A percentile compares a stretch with the other conserved stretches of the same genome.
Conservation (phyloP, 2,888 invertebrate species). For the Cecidostiba fungosa region DNA sequence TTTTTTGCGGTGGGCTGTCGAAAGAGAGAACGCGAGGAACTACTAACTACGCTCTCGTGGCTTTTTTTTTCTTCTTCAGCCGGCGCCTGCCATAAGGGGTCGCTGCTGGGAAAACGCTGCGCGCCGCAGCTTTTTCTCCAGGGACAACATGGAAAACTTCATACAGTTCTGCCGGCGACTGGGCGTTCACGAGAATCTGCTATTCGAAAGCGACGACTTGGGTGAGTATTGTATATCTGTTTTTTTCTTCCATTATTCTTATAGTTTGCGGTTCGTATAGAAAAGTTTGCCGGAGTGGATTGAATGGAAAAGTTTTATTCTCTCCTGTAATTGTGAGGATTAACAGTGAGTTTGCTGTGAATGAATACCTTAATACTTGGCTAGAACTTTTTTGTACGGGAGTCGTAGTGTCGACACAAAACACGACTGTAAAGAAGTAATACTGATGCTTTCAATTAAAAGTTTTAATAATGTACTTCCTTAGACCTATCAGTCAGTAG, state of each 20-base stretch:
- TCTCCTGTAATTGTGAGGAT: not conserved
- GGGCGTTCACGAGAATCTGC: slow-evolving; percentile 92
- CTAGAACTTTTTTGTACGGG: too few species aligned
- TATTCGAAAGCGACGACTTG: slow-evolving; percentile 94
- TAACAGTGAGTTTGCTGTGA: too few species aligned
- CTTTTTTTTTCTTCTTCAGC: slow-evolving; percentile 80
- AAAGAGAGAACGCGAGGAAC: not conserved
- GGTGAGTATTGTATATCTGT: slow-evolving; percentile 82
- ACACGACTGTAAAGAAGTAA: too few species aligned
- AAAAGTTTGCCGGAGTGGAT: not conserved
- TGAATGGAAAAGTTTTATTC: slow-evolving; percentile 1
- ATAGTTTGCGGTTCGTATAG: not conserved
- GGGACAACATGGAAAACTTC: slow-evolving; percentile 95
- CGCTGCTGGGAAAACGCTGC: slow-evolving; percentile 92
- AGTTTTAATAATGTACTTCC: too few species aligned
- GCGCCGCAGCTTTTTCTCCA: slow-evolving; percentile 91
- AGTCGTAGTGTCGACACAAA: too few species aligned
- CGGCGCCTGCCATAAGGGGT: slow-evolving; percentile 87
- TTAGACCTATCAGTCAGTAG: too few species aligned
- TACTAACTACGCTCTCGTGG: slow-evolving; percentile 8
- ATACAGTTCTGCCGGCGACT: slow-evolving; percentile 92
- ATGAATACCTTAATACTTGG: too few species aligned
- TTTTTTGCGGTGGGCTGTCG: not conserved
- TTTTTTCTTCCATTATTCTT: not conserved
- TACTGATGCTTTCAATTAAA: not conserved